Evolutionary conservation across 1,140 invertebrate species (phyloP).

Genomic region (Tetramorium parvispinum): DNA sequence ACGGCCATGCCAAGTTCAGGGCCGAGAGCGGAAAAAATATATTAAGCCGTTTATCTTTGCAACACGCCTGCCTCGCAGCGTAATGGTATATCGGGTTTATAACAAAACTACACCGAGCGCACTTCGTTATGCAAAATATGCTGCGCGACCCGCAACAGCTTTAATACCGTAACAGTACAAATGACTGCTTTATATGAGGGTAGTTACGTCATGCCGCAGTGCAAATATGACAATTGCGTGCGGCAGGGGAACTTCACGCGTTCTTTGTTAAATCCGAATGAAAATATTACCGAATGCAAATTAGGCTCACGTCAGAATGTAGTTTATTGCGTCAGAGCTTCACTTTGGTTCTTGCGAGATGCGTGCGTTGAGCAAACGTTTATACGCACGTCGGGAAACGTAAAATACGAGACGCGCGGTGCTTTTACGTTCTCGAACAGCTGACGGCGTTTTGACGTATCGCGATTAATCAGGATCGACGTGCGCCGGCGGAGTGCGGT

Average conservation of each 20-base stretch:
- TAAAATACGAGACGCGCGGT: slow-evolving; percentile 6
- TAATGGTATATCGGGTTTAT: slow-evolving; percentile 29
- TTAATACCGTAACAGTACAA: neutral
- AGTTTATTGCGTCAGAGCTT: slow-evolving; percentile 1
- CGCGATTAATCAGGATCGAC: slow-evolving; percentile 51
- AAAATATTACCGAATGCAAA: neutral
- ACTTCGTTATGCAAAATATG: slow-evolving; percentile 35
- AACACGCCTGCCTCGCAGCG: slow-evolving; percentile 21
- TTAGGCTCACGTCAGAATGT: neutral
- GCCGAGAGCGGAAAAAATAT: slow-evolving; percentile 31
- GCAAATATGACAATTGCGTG: neutral
- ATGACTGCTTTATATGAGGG: neutral
- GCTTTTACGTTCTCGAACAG: slow-evolving; percentile 30
- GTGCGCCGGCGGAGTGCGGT: neutral
- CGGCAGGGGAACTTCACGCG: too few species aligned
- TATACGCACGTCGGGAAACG: slow-evolving; percentile 15
- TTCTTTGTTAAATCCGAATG: neutral
- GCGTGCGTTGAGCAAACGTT: slow-evolving; percentile 9
- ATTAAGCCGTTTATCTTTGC: slow-evolving; percentile 53
- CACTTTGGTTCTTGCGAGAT: neutral
- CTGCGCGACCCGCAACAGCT: neutral
- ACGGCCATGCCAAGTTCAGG: slow-evolving; percentile 44
- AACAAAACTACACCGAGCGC: neutral
- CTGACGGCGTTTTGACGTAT: slow-evolving; percentile 48
- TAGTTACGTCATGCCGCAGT: neutral